Conservation (phyloP, 2,797 vertebrate species). For the Acanthurus tractus region DNA sequence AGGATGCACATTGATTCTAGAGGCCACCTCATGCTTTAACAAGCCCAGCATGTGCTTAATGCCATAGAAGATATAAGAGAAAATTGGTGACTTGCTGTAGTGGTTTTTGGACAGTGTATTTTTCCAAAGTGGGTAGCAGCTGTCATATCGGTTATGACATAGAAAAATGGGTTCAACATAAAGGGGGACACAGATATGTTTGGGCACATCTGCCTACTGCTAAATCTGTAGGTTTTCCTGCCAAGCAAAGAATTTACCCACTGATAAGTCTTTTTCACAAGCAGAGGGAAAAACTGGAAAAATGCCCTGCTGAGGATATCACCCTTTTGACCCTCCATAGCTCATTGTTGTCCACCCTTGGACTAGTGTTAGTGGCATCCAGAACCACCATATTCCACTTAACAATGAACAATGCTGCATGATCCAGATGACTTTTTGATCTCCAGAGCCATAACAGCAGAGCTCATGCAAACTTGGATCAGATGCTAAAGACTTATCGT, state of each 20-base stretch:
- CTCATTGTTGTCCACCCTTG: background rate
- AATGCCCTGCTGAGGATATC: constrained; percentile 14
- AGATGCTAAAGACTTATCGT: constrained; percentile 8
- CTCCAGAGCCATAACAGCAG: background rate
- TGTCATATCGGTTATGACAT: background rate
- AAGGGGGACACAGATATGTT: constrained; percentile 6
- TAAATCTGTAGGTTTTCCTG: constrained; percentile 18
- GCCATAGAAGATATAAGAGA: background rate
- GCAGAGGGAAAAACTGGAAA: constrained; percentile 1
- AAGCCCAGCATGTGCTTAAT: background rate
- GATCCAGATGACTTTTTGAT: constrained; percentile 15
- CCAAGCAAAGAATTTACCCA: background rate
- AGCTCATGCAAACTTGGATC: constrained; percentile 3
- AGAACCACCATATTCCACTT: constrained; percentile 5
- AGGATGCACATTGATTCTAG: background rate
- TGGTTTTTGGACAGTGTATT: background rate
- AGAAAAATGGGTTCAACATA: constrained; percentile 6
- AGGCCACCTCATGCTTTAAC: background rate
- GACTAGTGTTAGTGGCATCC: background rate
- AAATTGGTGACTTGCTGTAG: too few relatives aligned
- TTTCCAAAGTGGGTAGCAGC: background rate
- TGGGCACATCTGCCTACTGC: background rate
- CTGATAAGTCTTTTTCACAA: constrained; percentile 2
- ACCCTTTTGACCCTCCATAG: background rate
- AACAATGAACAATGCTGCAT: background rate